A percentile compares a stretch with the other conserved stretches of the same genome.
phyloP scores from a whole-genome alignment of 2,797 vertebrate species.

The Premnoplex brunnescens region DNA sequence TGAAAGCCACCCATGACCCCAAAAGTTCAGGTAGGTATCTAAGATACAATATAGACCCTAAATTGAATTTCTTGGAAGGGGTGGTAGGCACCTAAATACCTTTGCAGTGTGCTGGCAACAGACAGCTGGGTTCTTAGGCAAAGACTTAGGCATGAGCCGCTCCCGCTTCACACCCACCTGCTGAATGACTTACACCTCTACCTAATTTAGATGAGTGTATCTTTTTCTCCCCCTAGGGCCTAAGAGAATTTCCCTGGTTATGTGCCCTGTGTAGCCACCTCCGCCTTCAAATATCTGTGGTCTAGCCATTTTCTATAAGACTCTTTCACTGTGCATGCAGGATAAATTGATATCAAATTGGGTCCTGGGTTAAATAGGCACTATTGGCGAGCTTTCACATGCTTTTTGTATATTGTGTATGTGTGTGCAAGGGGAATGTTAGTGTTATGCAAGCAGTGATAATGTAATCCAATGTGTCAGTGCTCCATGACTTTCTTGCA shows the following conservation, averaged over 20 bases:
- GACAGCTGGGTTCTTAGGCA: neutral
- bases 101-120: neutral
- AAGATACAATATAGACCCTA: neutral
- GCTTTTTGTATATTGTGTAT: neutral
- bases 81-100: neutral
- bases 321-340: neutral
- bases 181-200: conserved; percentile 25
- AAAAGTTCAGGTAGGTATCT: neutral
- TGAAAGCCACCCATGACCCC: neutral
- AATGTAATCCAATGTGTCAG: neutral
- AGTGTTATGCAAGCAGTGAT: neutral
- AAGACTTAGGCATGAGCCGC: neutral
- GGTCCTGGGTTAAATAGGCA: neutral
- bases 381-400: neutral
- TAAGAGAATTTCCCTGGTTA: conserved; percentile 21
- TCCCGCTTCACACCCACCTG: conserved; percentile 24
- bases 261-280: neutral
- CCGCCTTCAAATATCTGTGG: neutral
- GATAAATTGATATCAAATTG: neutral
- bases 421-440: neutral
- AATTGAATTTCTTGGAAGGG: neutral
- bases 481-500: neutral
- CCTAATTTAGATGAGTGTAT: neutral
- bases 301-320: neutral
- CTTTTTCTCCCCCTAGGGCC: neutral